Base-by-base conservation (phyloP, 2,888 invertebrate species). In the Drosophila phalerata region DNA sequence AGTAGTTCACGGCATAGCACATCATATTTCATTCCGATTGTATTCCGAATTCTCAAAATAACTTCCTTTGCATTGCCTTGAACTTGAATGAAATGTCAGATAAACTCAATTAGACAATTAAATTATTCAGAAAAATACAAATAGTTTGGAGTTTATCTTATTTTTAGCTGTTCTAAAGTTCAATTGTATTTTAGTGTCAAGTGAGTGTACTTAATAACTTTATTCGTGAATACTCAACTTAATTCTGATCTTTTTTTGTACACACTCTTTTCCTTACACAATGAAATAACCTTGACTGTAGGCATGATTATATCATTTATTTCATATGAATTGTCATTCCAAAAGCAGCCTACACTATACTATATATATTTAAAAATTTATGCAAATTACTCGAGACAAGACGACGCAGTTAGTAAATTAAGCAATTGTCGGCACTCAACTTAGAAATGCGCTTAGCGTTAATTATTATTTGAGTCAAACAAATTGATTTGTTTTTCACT, bases 381-480 rank as follows among this genome's bases (percentile, higher is more conserved):
- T 69, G 72, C 68, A 73, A 82, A 82, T 82, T 66, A 48, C 47
- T 57, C 32, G 57, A 51, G 10, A 37, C n/a, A 37, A 47, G 53
- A 45, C 53, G 53, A 38, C 49, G 63, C 69, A 73, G 57, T 51
- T 67, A 15, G 61, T 17, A 47, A 77, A 77, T 61, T 69, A 43
- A 63, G 19, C 58, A 69, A 53, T 69, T 69, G 52, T 6, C 40
- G 17, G 9, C 47, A 48, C 48, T 19, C 25, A 19, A 30, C 37
- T 67, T 19, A 49, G 17, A 52, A 25, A 15, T 58, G 53, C 38
- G 19, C 47, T 37, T 28, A 38, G 56, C 42, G 25, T 56, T 81
- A 74, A 84, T 83, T 83, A 71, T 64, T 68, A 65, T 74, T 73
- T 61, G 76, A 71, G 77, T 63, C 62, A 58, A 77, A 61, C 56